Percentiles rank a stretch among this genome's conserved stretches.
Conservation (phyloP, 2,797 vertebrate genomes). For the Corythornis leucogaster region DNA sequence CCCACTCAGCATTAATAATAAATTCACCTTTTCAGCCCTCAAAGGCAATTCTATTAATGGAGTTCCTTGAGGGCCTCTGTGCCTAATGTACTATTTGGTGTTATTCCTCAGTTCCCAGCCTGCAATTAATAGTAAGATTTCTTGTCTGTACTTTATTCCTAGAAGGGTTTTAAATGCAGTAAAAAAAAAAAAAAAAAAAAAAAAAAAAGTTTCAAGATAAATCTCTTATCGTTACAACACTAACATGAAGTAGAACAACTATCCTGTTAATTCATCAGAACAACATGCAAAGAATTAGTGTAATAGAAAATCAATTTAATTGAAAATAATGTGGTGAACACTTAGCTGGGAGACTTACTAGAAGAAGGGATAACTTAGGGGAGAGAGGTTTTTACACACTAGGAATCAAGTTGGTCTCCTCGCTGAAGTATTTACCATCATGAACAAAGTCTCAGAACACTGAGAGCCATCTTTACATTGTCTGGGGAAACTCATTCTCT, state of each 20-base stretch:
- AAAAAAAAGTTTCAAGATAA: not conserved
- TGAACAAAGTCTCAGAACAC: not conserved
- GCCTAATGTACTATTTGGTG: not conserved
- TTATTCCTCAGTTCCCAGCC: not conserved
- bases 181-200: rapidly evolving
- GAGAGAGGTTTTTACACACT: not conserved
- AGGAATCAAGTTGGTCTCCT: not conserved
- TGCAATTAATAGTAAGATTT: not conserved
- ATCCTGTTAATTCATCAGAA: not conserved
- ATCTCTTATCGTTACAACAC: not conserved
- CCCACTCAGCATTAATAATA: not conserved
- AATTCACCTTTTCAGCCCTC: not conserved
- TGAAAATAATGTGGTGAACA: not conserved
- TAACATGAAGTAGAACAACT: not conserved
- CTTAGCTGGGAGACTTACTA: not conserved
- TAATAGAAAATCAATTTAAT: not conserved
- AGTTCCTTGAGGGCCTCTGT: not conserved
- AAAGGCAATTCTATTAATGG: not conserved
- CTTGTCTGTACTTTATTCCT: not conserved
- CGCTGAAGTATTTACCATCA: not conserved
- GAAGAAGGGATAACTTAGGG: not conserved
- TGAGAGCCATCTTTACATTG: not conserved
- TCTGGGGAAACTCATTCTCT: not conserved
- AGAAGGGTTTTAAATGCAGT: not conserved
- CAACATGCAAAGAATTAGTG: not conserved